Evolutionary conservation across 1,140 invertebrate genomes (phyloP).

Genomic region (Harpegnathos saltator): DNA sequence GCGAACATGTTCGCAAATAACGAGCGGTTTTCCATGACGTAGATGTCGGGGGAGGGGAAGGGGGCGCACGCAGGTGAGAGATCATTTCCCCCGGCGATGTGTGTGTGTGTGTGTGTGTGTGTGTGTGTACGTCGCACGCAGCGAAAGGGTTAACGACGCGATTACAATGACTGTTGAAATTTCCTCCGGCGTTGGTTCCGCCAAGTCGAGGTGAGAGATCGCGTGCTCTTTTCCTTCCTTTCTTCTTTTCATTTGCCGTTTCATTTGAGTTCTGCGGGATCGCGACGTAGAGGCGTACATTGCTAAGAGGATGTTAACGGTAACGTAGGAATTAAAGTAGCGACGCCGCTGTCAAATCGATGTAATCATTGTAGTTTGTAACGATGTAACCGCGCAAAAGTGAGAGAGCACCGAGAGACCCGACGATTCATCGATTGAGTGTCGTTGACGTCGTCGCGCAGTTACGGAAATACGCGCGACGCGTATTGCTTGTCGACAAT

Average conservation of each 20-base stretch:
- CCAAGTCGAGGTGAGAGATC: not conserved
- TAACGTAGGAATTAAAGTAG: slow-evolving; percentile 41
- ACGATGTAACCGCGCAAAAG: slow-evolving; percentile 27
- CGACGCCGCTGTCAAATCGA: slow-evolving; percentile 11
- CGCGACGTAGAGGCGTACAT: slow-evolving; percentile 6
- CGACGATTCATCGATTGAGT: slow-evolving; percentile 29
- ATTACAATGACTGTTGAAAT: slow-evolving; percentile 24
- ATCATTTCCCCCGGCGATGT: no score
- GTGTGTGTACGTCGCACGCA: no score
- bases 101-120: no score
- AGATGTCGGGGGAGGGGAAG: no score
- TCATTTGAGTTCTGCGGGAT: not conserved
- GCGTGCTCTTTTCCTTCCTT: not conserved
- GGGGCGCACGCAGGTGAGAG: no score
- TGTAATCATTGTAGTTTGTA: slow-evolving; percentile 43
- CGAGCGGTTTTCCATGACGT: no score
- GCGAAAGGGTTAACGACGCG: slow-evolving; percentile 41
- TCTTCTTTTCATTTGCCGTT: no score
- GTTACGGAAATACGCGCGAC: not conserved
- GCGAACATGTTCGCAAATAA: no score
- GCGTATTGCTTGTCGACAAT: slow-evolving; percentile 2
- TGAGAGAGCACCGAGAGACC: not conserved
- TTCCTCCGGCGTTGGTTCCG: slow-evolving; percentile 11
- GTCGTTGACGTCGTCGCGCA: no score
- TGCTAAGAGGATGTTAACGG: not conserved